Base-by-base conservation (phyloP, 2,888 invertebrate genomes). In the Ophonus ardosiacus region DNA sequence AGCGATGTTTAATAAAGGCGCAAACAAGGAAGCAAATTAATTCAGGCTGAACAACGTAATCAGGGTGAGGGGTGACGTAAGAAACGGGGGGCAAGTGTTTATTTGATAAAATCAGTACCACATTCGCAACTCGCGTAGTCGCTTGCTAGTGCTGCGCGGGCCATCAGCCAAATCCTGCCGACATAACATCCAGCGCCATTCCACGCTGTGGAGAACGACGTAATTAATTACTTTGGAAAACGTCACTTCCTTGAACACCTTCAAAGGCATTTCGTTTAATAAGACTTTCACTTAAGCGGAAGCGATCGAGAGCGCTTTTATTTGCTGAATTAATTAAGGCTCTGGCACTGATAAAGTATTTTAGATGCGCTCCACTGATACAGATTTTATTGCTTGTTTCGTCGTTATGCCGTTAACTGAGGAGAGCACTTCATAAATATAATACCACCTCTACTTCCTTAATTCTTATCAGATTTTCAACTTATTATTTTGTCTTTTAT, bases 181-280 rank as follows among this genome's bases (percentile, higher is more conserved):
- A 43, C 51, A 74, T 8, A 7, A 13, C 43, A 51, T 8, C 17
- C 51, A 74, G 43, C 74, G 74, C 74, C 51, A 51, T 13, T 31
- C 71, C 40, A 40, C 10, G 71, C 71, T 65, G 24, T 15, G 40
- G 74, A 17, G 76, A 74, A 78, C 74, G 65, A 10, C 31, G 78
- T 84, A 84, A 84, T 84, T 84, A 84, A 84, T 84, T 84, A 65
- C 84, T 84, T 84, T 78, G 56, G 51, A 76, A 83, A 78, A 78
- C 84, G 84, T 84, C 84, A 84, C 84, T 84, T 84, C 76, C 84
- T 78, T 84, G 65, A 84, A 78, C 84, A 84, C 84, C 84, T 84
- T 84, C 84, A 84, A 84, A 84, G 84, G 84, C 84, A 84, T 84
- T 78, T 84, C 83, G 84, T 84, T 84, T 84, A 84, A 84, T 84